Evolutionary conservation across 2,797 vertebrate genomes (phyloP), one percentile per base, ranked within the genome.

Genomic region (Leptoclinus maculatus): DNA sequence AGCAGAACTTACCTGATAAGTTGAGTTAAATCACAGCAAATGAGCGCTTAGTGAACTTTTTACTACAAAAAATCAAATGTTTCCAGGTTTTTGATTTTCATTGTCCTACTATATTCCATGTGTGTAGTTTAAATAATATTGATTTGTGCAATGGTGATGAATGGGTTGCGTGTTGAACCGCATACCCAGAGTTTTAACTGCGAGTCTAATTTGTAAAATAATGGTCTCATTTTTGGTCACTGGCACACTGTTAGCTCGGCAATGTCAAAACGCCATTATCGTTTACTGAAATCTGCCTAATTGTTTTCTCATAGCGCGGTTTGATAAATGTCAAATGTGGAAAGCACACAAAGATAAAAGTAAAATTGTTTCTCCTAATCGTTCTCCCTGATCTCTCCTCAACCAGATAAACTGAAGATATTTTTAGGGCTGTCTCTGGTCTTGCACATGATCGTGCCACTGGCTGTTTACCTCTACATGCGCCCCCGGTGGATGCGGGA

Each of bases 401-500:
- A 5, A 23, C 2, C 36, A 69, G 65, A 14, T 0, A 1, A 2
- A 0, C 1, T 10, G 3, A 5, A 0, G 57, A 10, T 0, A 0
- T 0, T 53, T 0, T 43, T 71, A 0, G 0, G 5, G 0, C 0
- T 74, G 1, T 74, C 70, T 2, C 0, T 13, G 12, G 6, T 12
- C 16, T 2, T 80, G 14, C 14, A 68, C 2, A 0, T 66, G 1
- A 2, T 62, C 6, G 0, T 66, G 9, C 54, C 29, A 0, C 2
- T 71, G 23, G 5, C 0, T 14, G 14, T 74, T 41, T 83, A 34
- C 60, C 16, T 67, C 13, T 34, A 1, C 23, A 63, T 64, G 60
- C 23, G n/a, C 0, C 10, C 0, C 9, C 13, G 0, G 32, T 29
- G 8, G 65, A 63, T 0, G 21, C 7, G 2, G 0, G 3, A 10